These are phyloP conservation scores for Monochamus alternatus DNA, from an alignment of 2,888 invertebrate genomes.

Conservation along the genomic window DNA sequence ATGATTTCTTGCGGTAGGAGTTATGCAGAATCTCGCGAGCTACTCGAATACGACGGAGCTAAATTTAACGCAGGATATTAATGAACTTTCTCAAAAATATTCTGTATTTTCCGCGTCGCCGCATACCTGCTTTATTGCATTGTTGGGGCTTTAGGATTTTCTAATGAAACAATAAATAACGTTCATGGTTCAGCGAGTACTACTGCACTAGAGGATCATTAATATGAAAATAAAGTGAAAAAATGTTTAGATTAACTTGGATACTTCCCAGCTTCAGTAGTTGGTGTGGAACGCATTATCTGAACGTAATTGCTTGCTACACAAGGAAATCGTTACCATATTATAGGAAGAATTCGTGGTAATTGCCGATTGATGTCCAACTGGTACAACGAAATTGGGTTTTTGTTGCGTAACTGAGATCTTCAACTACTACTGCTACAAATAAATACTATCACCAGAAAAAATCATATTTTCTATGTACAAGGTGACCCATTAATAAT, in stretches of 20 bases:
- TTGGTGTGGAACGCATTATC: neutral
- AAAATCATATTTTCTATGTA: too few relatives aligned
- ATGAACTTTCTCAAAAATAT: slow-evolving; percentile 30
- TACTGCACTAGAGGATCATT: slow-evolving; percentile 18
- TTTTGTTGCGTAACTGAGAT: neutral
- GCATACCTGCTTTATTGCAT: slow-evolving; percentile 44
- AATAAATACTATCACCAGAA: too few relatives aligned
- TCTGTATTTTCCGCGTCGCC: slow-evolving; percentile 45
- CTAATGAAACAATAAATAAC: slow-evolving; percentile 38
- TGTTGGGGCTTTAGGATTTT: slow-evolving; percentile 34
- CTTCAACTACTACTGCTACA: neutral
- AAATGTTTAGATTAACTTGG: slow-evolving; percentile 13
- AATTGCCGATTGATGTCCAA: neutral
- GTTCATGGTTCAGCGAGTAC: slow-evolving; percentile 46
- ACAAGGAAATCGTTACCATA: slow-evolving; percentile 8
- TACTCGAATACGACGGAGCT: slow-evolving; percentile 4
- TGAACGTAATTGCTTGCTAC: neutral
- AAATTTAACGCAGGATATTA: slow-evolving; percentile 26
- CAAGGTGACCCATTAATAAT: too few relatives aligned
- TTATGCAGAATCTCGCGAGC: slow-evolving; percentile 27
- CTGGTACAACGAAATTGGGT: neutral
- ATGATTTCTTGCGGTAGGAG: slow-evolving; percentile 10
- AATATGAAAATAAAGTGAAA: slow-evolving; percentile 17
- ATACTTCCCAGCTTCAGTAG: slow-evolving; percentile 3
- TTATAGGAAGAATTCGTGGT: slow-evolving; percentile 11